Conservation (phyloP, 2,113 vertebrate genomes). For the Zosterops japonicus region DNA sequence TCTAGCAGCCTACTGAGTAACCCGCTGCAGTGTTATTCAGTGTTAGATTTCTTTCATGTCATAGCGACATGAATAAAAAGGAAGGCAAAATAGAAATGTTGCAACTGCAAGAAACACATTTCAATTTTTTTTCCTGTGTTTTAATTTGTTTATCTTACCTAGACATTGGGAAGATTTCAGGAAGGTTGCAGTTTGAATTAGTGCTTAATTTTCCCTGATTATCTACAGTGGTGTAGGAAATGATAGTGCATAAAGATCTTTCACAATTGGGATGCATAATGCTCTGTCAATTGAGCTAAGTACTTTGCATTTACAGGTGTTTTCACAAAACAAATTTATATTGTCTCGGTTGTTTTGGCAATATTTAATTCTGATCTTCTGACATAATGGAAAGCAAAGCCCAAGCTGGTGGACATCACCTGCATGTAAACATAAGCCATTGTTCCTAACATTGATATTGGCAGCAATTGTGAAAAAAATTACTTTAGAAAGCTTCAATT, state of each 20-base stretch:
- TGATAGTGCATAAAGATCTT: neutral
- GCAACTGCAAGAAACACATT: neutral
- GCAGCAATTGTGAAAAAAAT: neutral
- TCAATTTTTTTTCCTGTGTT: neutral
- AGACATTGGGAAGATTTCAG: neutral
- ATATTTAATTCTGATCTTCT: neutral
- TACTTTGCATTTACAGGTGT: neutral
- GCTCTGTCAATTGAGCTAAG: neutral
- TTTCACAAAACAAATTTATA: neutral
- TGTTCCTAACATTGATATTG: neutral
- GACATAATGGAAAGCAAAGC: neutral
- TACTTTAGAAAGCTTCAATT: neutral
- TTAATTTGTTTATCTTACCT: neutral
- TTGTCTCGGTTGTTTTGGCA: neutral
- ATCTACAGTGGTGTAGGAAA: neutral
- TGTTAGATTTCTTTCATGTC: neutral
- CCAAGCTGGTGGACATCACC: neutral
- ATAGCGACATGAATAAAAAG: neutral
- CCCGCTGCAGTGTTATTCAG: neutral
- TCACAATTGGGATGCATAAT: neutral
- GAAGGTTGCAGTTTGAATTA: neutral
- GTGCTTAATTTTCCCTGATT: neutral
- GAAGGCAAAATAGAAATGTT: neutral
- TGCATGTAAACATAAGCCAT: neutral
- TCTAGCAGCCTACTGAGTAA: neutral